Conservation (phyloP, 2,113 vertebrate species). For the Mustela lutreola region DNA sequence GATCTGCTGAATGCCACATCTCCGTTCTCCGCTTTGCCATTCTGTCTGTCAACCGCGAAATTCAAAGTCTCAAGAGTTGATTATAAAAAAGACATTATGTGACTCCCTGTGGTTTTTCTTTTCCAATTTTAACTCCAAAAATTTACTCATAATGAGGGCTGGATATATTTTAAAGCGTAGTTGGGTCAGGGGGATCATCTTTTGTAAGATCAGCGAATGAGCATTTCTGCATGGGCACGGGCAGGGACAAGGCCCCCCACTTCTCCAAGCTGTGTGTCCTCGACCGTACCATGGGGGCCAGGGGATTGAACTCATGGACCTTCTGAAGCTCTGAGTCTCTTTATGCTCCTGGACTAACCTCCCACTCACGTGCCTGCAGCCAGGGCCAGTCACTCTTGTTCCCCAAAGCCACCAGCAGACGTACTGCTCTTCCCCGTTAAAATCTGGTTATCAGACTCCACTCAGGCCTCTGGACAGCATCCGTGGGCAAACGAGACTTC, state of each 20-base stretch:
- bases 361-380: not conserved
- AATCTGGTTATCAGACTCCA: not conserved
- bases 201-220: not conserved
- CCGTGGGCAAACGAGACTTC: not conserved
- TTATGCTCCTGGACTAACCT: too few species aligned
- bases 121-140: not conserved
- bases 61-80: not conserved
- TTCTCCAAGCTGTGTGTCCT: not conserved
- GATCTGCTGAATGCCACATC: not conserved
- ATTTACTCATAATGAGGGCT: not conserved
- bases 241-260: not conserved
- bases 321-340: not conserved
- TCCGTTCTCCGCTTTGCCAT: not conserved
- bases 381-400: not conserved
- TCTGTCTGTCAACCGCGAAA: not conserved
- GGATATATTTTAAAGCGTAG: not conserved
- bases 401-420: not conserved
- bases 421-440: not conserved
- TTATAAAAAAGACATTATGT: not conserved
- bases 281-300: accelerated
- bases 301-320: not conserved
- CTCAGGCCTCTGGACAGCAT: not conserved
- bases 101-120: not conserved
- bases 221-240: not conserved
- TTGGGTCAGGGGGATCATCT: not conserved